phyloP scores from a whole-genome alignment of 2,888 invertebrate genomes.

The Prenolepis imparis region DNA sequence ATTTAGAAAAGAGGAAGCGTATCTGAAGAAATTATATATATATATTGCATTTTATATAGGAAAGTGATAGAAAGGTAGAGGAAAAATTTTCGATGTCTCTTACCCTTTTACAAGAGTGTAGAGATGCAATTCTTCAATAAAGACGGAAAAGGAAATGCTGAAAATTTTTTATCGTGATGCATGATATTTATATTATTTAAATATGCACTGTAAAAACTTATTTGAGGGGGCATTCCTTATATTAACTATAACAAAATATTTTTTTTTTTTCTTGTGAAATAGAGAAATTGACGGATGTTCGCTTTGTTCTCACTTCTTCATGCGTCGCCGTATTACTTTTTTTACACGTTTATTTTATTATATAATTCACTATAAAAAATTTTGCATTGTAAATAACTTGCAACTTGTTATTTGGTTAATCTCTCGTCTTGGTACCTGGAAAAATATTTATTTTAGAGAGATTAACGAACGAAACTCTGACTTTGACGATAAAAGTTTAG shows the following conservation, averaged over 20 bases:
- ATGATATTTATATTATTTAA: background rate
- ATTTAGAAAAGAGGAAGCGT: background rate
- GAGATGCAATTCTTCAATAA: background rate
- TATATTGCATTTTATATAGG: background rate
- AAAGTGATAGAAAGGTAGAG: background rate
- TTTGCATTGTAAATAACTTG: background rate
- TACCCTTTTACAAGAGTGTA: background rate
- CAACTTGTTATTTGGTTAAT: background rate
- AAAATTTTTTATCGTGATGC: background rate
- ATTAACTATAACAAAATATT: background rate
- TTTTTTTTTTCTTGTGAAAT: background rate
- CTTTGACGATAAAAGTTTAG: background rate
- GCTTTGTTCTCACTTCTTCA: background rate
- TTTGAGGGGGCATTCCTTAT: background rate
- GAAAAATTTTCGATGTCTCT: background rate
- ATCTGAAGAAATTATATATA: constrained; percentile 9
- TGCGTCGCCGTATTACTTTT: background rate
- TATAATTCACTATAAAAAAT: background rate
- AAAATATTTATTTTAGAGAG: background rate
- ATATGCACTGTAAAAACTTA: background rate
- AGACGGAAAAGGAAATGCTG: background rate
- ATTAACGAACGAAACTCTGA: background rate
- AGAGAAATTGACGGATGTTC: background rate
- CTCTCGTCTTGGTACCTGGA: background rate
- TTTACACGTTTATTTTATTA: background rate